Evolutionary conservation across 2,797 vertebrate genomes (phyloP), one percentile per base, ranked within the genome.

Genomic region (Meda fulgida): DNA sequence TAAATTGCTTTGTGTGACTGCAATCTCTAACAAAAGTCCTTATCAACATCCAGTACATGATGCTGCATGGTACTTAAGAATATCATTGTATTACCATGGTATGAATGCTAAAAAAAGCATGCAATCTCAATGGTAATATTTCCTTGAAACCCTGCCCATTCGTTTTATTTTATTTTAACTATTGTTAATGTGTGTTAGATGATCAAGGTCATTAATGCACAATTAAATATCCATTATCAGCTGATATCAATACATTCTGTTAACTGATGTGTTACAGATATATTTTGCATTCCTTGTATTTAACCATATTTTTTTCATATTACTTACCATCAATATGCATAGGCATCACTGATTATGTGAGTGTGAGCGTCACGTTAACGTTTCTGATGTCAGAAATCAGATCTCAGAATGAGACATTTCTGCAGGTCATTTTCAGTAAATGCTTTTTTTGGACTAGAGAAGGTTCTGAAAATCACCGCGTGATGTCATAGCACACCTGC

Each of bases 1-100:
- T 46, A 71, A 18, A 71, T 71, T 71, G 69, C 69, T 71, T 71
- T 43, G 69, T 71, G n/a, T 70, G 23, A 43, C 2, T 40, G 7
- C 23, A 26, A 4, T 43, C 21, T n/a, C 23, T 71, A 43, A 16
- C n/a, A 18, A 46, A 8, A 18, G 4, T 46, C 13, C 13, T 26
- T 46, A 71, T 23, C 21, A 55, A 10, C 23, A 23, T 71, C 3
- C 1, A 46, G 69, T 46, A n/a, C 21, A 58, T n/a, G 23, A 9
- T 55, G 21, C 21, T 55, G 0, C 1, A 55, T 23, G 53, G 9
- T 5, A 11, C 55, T 58, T n/a, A 2, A 26, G 3, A 60, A 60
- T 26, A 60, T 4, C 10, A 26, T 13, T 60, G 4, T n/a, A 60
- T 13, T 26, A 13, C n/a, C 55, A 60, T 26, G 9, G 0, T 26